These are phyloP conservation scores for Temnopleurus reevesii DNA, from an alignment of 53 echinoderm and acorn worm genomes.

Conservation along the genomic window DNA sequence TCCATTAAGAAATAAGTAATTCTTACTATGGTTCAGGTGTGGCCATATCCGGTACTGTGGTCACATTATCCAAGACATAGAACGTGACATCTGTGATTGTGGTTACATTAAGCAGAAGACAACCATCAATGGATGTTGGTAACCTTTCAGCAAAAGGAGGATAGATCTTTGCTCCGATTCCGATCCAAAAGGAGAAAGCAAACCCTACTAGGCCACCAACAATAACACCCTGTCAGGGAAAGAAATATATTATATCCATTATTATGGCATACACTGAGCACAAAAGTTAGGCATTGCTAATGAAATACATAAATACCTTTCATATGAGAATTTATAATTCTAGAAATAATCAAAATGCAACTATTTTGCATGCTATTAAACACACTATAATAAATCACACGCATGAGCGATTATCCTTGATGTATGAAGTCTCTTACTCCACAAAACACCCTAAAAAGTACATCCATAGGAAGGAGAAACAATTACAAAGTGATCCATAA, in stretches of 20 bases:
- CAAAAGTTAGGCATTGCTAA: too few species aligned
- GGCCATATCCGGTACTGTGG: slow-evolving; percentile 21
- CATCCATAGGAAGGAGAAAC: too few species aligned
- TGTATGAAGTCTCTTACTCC: too few species aligned
- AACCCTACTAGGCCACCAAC: slow-evolving; percentile 71
- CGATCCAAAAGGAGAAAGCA: slow-evolving; percentile 73
- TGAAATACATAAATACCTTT: too few species aligned
- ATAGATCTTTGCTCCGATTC: slow-evolving; percentile 73
- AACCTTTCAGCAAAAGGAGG: slow-evolving; percentile 53
- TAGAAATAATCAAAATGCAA: too few species aligned
- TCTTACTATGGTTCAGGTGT: slow-evolving; percentile 63
- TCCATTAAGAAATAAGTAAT: not conserved
- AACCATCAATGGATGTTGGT: slow-evolving; percentile 66
- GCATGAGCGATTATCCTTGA: too few species aligned
- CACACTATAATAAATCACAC: too few species aligned
- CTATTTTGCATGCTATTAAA: too few species aligned
- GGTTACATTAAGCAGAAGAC: slow-evolving; percentile 47
- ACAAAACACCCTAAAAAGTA: too few species aligned
- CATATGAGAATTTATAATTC: too few species aligned
- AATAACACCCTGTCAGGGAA: slow-evolving; percentile 67
- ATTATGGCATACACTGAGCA: too few species aligned
- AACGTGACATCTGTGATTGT: not conserved
- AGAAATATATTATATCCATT: not conserved
- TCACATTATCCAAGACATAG: slow-evolving; percentile 17
- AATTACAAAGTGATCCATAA: too few species aligned